phyloP scores from a whole-genome alignment of 37 sponge, comb jelly and placozoan genomes.

The Cladorhizidae sp. region DNA sequence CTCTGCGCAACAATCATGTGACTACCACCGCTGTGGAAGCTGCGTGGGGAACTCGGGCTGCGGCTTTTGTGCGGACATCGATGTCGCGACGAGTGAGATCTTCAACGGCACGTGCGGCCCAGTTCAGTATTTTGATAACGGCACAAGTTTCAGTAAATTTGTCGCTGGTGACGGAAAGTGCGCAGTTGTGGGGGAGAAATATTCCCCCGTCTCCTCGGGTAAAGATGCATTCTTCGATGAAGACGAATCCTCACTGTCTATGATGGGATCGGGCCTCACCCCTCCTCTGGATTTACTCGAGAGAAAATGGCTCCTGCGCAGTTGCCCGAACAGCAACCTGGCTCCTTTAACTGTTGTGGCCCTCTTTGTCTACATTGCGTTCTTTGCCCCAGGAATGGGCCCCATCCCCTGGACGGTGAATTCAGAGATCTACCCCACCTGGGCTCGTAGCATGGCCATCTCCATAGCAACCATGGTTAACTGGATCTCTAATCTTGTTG shows the following conservation, averaged over 20 bases:
- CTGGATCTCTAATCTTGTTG: constrained; percentile 85
- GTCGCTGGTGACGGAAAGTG: background rate
- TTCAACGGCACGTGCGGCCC: constrained; percentile 62
- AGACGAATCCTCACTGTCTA: too few species aligned
- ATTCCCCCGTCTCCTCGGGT: background rate
- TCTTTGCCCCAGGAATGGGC: constrained; percentile 96
- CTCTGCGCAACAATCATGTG: constrained; percentile 20
- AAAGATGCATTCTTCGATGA: background rate
- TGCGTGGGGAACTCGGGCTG: constrained; percentile 82
- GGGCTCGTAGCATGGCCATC: constrained; percentile 84
- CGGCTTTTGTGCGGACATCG: constrained; percentile 74
- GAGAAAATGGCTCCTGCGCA: constrained; percentile 42
- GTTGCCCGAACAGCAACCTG: constrained; percentile 48
- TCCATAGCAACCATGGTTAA: constrained; percentile 80
- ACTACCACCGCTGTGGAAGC: constrained; percentile 46
- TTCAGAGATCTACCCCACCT: constrained; percentile 97
- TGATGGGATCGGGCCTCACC: background rate
- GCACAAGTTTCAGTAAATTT: constrained; percentile 10
- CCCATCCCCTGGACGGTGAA: constrained; percentile 96
- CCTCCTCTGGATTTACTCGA: background rate
- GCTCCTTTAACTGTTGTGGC: constrained; percentile 71
- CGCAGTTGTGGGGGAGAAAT: background rate
- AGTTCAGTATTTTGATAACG: background rate
- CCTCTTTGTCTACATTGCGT: constrained; percentile 83
- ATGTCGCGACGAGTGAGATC: background rate